Base-by-base conservation (phyloP, 1,140 invertebrate genomes). In the Diprion similis region DNA sequence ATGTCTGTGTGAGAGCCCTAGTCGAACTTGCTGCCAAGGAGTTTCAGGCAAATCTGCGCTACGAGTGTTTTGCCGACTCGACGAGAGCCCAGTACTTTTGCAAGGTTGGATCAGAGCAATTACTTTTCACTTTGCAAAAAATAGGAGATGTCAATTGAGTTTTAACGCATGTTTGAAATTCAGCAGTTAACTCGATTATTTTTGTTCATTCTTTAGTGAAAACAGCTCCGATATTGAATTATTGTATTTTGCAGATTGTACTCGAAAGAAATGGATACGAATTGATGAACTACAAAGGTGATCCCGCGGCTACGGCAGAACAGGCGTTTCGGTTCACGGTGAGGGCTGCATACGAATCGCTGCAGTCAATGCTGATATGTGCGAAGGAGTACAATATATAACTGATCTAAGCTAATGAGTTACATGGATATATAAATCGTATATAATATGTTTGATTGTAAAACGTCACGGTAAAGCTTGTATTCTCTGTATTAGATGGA, bases 221-320 rank as follows among this genome's bases (percentile, higher is more conserved):
- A 37, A 37, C 24, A 37, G 24, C 24, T 37, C 6, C 24, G 24
- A 37, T 6, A 37, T 37, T 37, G 24, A 37, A 37, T 37, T 37
- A 37, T 37, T 37, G 6, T 3, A 13, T 59, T 59, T 59, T 59
- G n/a, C 51, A 59, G 51, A 59, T 59, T 17, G 9, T 59, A 13
- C 51, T 59, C 51, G 51, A 59, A 59, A 59, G 51, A 17, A 59
- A 59, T 17, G 51, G 51, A 59, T 59, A 17, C 51, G 51, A 59
- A 59, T 59, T 13, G 51, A 59, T 13, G 51, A 59, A 17, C 51
- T 59, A 59, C 51, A 13, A 59, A 59, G 51, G 51, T 9, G 11
- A 59, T 59, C 51, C 51, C n/a, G 51, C 51, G n/a, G 11, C 51
- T 6, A 59, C 51, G n/a, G 11, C n/a, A 17, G n/a, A 59, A 13